Conservation (phyloP, 2,888 invertebrate species). For the Torymus tubicola region DNA sequence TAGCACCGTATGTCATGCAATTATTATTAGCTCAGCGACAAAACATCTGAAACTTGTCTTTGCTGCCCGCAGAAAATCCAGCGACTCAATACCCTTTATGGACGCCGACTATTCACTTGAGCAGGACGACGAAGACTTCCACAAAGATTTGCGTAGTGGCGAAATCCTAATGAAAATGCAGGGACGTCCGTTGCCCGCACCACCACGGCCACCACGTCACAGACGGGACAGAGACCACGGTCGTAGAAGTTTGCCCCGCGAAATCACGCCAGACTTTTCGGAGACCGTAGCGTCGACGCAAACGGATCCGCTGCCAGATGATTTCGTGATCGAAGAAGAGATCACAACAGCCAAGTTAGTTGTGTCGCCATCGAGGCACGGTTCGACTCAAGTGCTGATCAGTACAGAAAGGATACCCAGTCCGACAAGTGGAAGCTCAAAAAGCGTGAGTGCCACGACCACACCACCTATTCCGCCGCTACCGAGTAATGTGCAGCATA, state of each 20-base stretch:
- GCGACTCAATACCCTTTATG: conserved; percentile 78
- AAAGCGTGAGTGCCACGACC: conserved; percentile 25
- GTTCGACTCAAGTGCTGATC: conserved; percentile 70
- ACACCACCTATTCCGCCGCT: conserved; percentile 68
- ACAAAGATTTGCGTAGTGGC: conserved; percentile 84
- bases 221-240: conserved; percentile 65
- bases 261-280: conserved; percentile 64
- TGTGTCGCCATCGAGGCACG: conserved; percentile 70
- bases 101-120: conserved; percentile 79
- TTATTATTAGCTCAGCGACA: too few species aligned
- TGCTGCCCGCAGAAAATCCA: conserved; percentile 45
- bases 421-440: conserved; percentile 60
- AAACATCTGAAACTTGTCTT: too few species aligned
- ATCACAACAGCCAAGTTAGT: conserved; percentile 72
- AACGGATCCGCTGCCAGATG: conserved; percentile 90
- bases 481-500: conserved; percentile 54
- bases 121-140: conserved; percentile 62
- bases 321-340: conserved; percentile 78
- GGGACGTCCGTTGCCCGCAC: conserved; percentile 89
- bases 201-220: conserved; percentile 88
- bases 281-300: conserved; percentile 90
- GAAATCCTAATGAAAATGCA: conserved; percentile 90
- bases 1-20: too few species aligned
- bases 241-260: conserved; percentile 56
- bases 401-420: conserved; percentile 72